phyloP scores from a whole-genome alignment of 2,797 vertebrate species.

The Danio kyathit region DNA sequence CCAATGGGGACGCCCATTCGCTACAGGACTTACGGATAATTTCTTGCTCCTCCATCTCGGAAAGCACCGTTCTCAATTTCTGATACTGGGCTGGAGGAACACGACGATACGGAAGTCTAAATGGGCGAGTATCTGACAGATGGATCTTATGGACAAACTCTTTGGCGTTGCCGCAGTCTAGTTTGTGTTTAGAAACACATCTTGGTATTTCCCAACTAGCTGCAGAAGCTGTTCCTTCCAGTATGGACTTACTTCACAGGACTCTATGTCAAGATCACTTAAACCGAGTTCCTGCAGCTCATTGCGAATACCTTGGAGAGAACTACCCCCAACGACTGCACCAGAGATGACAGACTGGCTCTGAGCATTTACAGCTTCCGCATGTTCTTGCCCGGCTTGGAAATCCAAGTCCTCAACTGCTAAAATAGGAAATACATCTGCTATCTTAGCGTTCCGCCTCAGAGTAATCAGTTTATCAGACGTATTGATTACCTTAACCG shows the following conservation, averaged over 20 bases:
- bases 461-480: background rate
- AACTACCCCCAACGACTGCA: fast-evolving
- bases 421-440: background rate
- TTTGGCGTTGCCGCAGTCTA: conserved; percentile 31
- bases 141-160: too few relatives aligned
- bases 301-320: too few relatives aligned
- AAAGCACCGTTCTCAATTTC: too few relatives aligned
- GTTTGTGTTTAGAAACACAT: conserved; percentile 23
- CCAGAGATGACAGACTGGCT: background rate
- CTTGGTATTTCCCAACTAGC: conserved; percentile 5
- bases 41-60: background rate
- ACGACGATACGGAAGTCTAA: too few relatives aligned
- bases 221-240: conserved; percentile 29
- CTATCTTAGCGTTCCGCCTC: background rate
- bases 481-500: too few relatives aligned
- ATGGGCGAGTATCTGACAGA: too few relatives aligned
- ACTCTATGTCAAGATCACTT: background rate
- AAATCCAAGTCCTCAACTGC: background rate
- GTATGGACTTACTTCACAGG: background rate
- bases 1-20: background rate
- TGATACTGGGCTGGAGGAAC: too few relatives aligned
- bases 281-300: conserved; percentile 4
- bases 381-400: background rate
- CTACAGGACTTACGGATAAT: background rate
- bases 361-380: background rate